phyloP scores from a whole-genome alignment of 2,113 vertebrate genomes.

The Okapia johnstoni region DNA sequence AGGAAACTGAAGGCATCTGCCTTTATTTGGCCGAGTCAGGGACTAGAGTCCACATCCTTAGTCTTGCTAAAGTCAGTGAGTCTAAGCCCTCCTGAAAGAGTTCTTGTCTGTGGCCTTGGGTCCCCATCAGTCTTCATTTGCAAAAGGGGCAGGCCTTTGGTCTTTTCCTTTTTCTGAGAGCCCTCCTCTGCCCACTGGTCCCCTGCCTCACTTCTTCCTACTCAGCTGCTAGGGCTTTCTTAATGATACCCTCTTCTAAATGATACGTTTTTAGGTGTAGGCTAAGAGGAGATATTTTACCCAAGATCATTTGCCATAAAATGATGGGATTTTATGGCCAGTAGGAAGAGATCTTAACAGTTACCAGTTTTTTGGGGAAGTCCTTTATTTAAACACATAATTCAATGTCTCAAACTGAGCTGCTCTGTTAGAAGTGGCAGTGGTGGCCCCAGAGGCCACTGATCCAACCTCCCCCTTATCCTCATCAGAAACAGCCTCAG shows the following conservation, averaged over 20 bases:
- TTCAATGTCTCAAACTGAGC: background rate
- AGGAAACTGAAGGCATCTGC: background rate
- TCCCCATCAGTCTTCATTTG: background rate
- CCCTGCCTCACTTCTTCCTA: background rate
- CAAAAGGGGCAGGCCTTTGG: background rate
- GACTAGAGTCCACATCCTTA: background rate
- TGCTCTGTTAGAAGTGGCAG: background rate
- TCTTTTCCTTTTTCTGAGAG: background rate
- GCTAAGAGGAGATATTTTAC: background rate
- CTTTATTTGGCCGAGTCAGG: background rate
- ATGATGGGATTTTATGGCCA: constrained; percentile 8
- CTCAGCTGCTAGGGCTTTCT: background rate
- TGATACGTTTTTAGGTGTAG: background rate
- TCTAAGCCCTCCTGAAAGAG: background rate
- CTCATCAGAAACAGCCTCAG: background rate
- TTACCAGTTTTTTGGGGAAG: background rate
- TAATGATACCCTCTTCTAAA: background rate
- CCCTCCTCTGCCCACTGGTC: background rate
- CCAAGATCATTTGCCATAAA: constrained; percentile 5
- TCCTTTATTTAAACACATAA: background rate
- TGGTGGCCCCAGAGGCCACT: background rate
- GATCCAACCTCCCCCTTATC: background rate
- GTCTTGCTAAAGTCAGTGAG: background rate
- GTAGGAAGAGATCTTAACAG: background rate
- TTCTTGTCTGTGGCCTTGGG: background rate